A percentile compares a stretch with the other conserved stretches of the same genome.
Conservation (phyloP, 2,888 invertebrate genomes). For the Cantharis lateralis region DNA sequence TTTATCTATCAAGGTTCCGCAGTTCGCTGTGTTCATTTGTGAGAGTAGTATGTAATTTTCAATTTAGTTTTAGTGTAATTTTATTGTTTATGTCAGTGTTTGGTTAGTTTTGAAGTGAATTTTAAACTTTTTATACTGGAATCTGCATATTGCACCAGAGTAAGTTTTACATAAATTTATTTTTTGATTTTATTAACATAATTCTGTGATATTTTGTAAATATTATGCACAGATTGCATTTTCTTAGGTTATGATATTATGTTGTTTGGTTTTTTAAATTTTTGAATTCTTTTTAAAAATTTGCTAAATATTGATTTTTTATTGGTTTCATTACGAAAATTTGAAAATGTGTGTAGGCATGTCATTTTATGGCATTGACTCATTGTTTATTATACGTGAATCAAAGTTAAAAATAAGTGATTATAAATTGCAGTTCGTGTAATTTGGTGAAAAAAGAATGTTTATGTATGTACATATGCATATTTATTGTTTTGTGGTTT, state of each 20-base stretch:
- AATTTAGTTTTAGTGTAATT: conserved; percentile 7
- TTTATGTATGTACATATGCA: background rate
- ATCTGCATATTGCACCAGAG: conserved; percentile 14
- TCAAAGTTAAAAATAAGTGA: conserved; percentile 1
- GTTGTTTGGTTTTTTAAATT: background rate
- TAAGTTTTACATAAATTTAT: conserved; percentile 3
- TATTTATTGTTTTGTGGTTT: background rate
- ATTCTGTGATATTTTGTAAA: background rate
- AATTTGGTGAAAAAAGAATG: background rate
- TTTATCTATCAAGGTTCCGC: conserved; percentile 19
- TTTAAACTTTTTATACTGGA: conserved; percentile 13
- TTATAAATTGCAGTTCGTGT: background rate
- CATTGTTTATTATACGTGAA: background rate
- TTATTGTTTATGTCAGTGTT: conserved; percentile 24
- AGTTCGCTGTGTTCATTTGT: conserved; percentile 10
- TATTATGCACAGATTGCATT: background rate
- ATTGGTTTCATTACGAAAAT: background rate
- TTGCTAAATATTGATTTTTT: background rate
- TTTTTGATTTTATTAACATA: background rate
- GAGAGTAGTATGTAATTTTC: conserved; percentile 1
- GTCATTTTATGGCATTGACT: background rate
- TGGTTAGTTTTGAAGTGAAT: conserved; percentile 6
- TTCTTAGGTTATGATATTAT: background rate
- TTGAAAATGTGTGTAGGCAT: background rate
- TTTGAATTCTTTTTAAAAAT: background rate